phyloP scores from a whole-genome alignment of 2,113 vertebrate species.

The Empidonax alnorum region DNA sequence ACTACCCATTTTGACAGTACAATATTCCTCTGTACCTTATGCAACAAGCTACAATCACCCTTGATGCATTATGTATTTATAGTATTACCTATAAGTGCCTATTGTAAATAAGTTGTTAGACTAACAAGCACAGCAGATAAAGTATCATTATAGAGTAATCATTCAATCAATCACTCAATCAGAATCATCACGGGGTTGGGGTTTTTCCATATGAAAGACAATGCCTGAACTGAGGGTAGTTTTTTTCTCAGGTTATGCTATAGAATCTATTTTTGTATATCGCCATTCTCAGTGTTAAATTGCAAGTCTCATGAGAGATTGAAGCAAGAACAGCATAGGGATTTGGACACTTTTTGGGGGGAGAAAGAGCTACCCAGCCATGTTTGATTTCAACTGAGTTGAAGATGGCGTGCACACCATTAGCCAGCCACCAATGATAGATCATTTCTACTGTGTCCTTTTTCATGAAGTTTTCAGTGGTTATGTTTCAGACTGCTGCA shows the following conservation, averaged over 20 bases:
- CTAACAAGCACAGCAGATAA: conserved; percentile 13
- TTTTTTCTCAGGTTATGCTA: conserved; percentile 1
- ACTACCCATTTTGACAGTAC: not conserved
- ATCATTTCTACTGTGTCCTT: not conserved
- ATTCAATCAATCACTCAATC: conserved; percentile 42
- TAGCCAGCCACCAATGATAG: not conserved
- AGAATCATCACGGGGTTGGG: not conserved
- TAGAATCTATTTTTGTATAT: not conserved
- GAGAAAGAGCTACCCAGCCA: not conserved
- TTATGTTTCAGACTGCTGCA: not conserved
- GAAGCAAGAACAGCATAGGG: not conserved
- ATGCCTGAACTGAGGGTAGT: not conserved
- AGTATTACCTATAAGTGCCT: conserved; percentile 39
- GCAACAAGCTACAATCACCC: not conserved
- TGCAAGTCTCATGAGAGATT: not conserved
- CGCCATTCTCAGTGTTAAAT: not conserved
- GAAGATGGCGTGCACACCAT: not conserved
- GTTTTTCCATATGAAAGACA: conserved; percentile 41
- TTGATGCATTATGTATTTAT: conserved; percentile 32
- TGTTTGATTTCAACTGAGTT: not conserved
- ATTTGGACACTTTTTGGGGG: not conserved
- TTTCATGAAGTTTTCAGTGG: not conserved
- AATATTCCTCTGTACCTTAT: not conserved
- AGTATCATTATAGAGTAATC: conserved; percentile 44
- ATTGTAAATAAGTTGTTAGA: conserved; percentile 56